Evolutionary conservation across 2,888 invertebrate species (phyloP).

Genomic region (Crossocerus cetratus): DNA sequence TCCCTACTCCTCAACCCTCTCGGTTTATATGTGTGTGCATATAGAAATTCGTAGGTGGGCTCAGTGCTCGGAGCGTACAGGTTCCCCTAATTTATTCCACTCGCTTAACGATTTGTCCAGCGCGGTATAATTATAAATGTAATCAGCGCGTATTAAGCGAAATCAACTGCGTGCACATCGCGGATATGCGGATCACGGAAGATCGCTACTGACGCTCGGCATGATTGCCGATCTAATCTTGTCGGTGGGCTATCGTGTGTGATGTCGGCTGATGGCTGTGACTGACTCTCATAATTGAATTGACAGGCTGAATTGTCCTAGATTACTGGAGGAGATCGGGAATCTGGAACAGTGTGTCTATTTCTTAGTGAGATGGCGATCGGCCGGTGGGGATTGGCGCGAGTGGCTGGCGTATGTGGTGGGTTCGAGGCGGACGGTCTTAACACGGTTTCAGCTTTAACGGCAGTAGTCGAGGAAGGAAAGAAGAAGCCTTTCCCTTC

Average conservation of each 20-base stretch:
- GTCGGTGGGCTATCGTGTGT: background rate
- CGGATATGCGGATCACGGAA: conserved; percentile 8
- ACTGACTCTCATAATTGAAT: background rate
- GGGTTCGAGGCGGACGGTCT: conserved; percentile 32
- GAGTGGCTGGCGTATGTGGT: conserved; percentile 26
- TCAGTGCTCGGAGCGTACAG: conserved; percentile 4
- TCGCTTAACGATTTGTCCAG: conserved; percentile 41
- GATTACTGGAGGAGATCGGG: background rate
- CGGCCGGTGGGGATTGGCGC: conserved; percentile 36
- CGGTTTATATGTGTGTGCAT: background rate
- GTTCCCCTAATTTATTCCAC: conserved; percentile 46
- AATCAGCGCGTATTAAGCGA: conserved; percentile 41
- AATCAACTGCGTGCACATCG: conserved; percentile 21
- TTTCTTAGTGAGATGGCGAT: too few relatives aligned
- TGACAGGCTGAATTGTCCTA: background rate
- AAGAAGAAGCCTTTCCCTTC: conserved; percentile 67
- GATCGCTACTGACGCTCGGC: conserved; percentile 18
- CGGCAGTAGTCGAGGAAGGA: conserved; percentile 48
- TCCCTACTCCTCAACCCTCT: background rate
- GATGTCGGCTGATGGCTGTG: background rate
- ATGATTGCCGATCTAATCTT: background rate
- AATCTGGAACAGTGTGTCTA: too few relatives aligned
- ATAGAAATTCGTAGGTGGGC: conserved; percentile 5
- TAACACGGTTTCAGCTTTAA: conserved; percentile 60
- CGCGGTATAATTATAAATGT: conserved; percentile 52